phyloP scores from a whole-genome alignment of 1,140 invertebrate genomes.

The Heliconius nattereri region DNA sequence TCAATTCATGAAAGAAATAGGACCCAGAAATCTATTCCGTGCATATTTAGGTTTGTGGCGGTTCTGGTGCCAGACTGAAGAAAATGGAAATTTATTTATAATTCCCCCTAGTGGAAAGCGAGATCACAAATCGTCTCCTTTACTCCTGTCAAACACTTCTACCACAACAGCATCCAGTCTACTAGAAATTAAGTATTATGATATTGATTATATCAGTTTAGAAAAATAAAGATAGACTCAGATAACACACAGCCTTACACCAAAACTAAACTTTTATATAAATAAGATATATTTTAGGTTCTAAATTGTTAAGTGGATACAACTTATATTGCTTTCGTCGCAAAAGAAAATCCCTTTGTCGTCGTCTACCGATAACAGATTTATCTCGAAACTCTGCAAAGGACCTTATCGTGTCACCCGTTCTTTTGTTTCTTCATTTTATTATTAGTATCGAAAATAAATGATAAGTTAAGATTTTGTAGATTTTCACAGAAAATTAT shows the following conservation, averaged over 20 bases:
- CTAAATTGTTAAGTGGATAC: conserved; percentile 13
- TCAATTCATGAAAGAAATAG: too few relatives aligned
- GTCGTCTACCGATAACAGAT: conserved; percentile 27
- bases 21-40: too few relatives aligned
- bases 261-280: too few relatives aligned
- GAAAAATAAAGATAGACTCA: background rate
- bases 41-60: too few relatives aligned
- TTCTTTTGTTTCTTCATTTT: conserved; percentile 15
- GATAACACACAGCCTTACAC: too few relatives aligned
- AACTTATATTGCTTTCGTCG: conserved; percentile 21
- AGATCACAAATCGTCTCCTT: too few relatives aligned
- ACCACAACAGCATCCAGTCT: background rate
- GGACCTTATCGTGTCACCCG: conserved; percentile 15
- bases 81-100: too few relatives aligned
- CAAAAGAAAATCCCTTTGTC: conserved; percentile 28
- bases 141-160: too few relatives aligned
- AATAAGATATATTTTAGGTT: background rate
- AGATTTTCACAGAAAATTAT: background rate
- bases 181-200: background rate
- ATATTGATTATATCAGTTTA: background rate
- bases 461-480: background rate
- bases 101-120: too few relatives aligned
- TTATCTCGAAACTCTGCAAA: conserved; percentile 27
- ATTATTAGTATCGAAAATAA: conserved; percentile 15
- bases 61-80: too few relatives aligned